These are phyloP conservation scores for Haemorhous mexicanus DNA, from an alignment of 2,113 vertebrate species.

Conservation along the genomic window DNA sequence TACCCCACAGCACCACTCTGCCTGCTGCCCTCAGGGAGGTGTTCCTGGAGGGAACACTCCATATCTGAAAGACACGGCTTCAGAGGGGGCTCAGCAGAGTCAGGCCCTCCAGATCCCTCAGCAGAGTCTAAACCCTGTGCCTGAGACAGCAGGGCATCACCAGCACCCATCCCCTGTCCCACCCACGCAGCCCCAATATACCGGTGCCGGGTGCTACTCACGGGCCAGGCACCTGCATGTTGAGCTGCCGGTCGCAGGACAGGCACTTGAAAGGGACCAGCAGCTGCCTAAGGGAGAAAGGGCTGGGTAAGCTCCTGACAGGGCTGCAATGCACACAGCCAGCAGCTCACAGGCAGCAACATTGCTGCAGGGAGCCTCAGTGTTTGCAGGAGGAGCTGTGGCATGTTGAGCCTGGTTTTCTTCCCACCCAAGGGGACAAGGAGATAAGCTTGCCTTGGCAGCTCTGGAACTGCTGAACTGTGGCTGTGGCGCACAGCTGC, in stretches of 20 bases:
- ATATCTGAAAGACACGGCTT: no score
- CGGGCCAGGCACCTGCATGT: constrained; percentile 72
- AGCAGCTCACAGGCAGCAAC: neutral
- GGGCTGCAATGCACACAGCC: neutral
- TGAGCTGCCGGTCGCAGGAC: constrained; percentile 57
- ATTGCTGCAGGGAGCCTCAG: fast-evolving
- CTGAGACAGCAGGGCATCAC: neutral
- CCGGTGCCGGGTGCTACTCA: constrained; percentile 58
- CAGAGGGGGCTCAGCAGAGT: neutral
- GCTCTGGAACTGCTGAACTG: neutral
- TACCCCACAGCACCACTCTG: neutral
- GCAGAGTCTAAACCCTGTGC: neutral
- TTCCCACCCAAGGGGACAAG: no score
- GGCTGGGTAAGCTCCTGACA: neutral
- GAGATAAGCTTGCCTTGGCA: neutral
- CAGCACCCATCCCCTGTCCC: neutral
- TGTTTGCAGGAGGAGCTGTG: neutral
- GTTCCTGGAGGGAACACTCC: neutral
- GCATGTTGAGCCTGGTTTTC: neutral
- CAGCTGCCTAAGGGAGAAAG: neutral
- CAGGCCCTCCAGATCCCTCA: neutral
- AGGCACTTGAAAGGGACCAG: neutral
- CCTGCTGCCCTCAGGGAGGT: neutral
- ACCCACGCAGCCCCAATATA: fast-evolving
- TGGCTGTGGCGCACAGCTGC: neutral